Percentiles rank a stretch among this genome's conserved stretches.
phyloP scores from a whole-genome alignment of 2,888 invertebrate species.

The Pogonocherus hispidulus region DNA sequence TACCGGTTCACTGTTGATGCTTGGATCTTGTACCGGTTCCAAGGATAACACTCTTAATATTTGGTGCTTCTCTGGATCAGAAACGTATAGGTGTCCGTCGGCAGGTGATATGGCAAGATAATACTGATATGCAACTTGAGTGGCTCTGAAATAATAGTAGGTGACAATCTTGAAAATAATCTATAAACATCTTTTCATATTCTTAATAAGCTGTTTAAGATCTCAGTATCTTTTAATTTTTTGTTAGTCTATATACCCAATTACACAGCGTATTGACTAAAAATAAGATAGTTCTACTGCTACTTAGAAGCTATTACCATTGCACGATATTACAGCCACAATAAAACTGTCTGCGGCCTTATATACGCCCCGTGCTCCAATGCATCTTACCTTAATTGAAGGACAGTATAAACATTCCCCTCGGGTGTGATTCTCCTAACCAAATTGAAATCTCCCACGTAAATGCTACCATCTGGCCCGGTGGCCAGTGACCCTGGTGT shows the following conservation, averaged over 20 bases:
- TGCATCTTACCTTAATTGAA: conserved; percentile 81
- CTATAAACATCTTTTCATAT: neutral
- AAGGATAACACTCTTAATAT: conserved; percentile 83
- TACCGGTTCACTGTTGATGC: conserved; percentile 85
- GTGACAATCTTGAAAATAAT: neutral
- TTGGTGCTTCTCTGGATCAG: conserved; percentile 95
- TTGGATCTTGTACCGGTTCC: conserved; percentile 86
- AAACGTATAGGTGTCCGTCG: conserved; percentile 95
- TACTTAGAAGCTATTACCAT: no score
- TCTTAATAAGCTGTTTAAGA: no score
- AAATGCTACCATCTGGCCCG: conserved; percentile 96
- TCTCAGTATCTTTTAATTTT: no score
- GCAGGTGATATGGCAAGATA: conserved; percentile 97
- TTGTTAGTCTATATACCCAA: no score
- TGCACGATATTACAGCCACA: neutral
- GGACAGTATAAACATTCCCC: conserved; percentile 89
- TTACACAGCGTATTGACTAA: no score
- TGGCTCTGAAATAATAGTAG: conserved; percentile 76
- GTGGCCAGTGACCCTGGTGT: conserved; percentile 96
- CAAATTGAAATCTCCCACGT: conserved; percentile 97
- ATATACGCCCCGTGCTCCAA: neutral
- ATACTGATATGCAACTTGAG: conserved; percentile 97
- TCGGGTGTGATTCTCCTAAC: conserved; percentile 92
- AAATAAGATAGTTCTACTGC: no score
- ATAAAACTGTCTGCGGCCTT: conserved; percentile 24